Evolutionary conservation across 1,140 invertebrate species (phyloP).

Genomic region (Drosophila kepulauana): DNA sequence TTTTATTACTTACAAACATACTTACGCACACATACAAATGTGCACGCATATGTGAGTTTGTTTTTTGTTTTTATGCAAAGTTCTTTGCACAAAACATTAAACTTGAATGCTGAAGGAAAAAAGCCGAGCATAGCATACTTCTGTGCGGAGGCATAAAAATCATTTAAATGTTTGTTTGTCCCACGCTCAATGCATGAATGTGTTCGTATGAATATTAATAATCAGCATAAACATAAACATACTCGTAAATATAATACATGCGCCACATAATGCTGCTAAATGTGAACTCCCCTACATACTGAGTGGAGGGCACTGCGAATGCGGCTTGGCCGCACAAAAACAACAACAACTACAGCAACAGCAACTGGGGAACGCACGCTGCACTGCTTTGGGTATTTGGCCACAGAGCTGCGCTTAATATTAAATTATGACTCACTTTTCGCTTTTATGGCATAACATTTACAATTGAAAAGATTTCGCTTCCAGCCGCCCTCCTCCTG

Average conservation of each 20-base stretch:
- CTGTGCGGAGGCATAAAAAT: constrained; percentile 68
- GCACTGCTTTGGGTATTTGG: constrained; percentile 24
- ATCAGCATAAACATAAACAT: constrained; percentile 54
- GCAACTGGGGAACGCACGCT: not conserved
- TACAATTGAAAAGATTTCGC: constrained; percentile 54
- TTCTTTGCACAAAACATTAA: constrained; percentile 67
- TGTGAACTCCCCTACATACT: constrained; percentile 8
- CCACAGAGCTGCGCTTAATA: constrained; percentile 35
- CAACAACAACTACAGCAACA: constrained; percentile 12
- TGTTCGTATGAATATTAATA: constrained; percentile 66
- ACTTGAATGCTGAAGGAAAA: constrained; percentile 60
- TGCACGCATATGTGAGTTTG: constrained; percentile 22
- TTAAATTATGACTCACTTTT: constrained; percentile 58
- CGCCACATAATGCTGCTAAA: constrained; percentile 39
- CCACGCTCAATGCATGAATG: constrained; percentile 52
- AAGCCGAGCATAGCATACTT: constrained; percentile 40
- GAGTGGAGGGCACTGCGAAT: constrained; percentile 4
- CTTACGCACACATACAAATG: constrained; percentile 13
- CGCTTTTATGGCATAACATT: constrained; percentile 45
- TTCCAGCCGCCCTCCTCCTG: not conserved
- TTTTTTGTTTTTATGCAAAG: constrained; percentile 54
- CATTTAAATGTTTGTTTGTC: constrained; percentile 74
- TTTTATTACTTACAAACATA: constrained; percentile 49
- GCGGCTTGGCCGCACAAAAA: constrained; percentile 41
- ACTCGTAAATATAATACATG: constrained; percentile 57